phyloP scores from a whole-genome alignment of 2,888 invertebrate genomes.

The Deilephila porcellus region DNA sequence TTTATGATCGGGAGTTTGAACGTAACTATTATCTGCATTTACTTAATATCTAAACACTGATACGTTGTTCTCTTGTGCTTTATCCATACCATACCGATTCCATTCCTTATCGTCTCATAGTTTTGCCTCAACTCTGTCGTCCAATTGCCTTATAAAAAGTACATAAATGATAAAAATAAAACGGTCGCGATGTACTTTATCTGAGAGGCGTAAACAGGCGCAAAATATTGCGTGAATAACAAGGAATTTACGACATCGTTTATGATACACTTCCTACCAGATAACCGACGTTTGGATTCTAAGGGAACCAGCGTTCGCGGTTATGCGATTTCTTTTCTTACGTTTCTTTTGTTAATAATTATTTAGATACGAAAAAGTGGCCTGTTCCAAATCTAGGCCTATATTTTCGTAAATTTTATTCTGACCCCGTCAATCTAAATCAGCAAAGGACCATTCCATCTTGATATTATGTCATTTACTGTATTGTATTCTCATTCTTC shows the following conservation, averaged over 20 bases:
- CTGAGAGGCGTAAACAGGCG: constrained; percentile 29
- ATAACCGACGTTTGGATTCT: constrained; percentile 77
- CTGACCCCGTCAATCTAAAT: too few relatives aligned
- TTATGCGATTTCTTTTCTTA: constrained; percentile 36
- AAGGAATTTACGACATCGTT: constrained; percentile 75
- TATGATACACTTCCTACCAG: constrained; percentile 67
- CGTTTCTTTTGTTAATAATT: too few relatives aligned
- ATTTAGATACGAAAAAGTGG: too few relatives aligned
- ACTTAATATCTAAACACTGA: too few relatives aligned
- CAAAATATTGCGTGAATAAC: constrained; percentile 68
- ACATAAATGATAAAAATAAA: constrained; percentile 49
- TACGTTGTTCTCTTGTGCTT: too few relatives aligned
- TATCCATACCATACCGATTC: neutral
- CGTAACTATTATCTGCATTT: too few relatives aligned
- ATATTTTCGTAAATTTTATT: too few relatives aligned
- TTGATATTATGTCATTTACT: too few relatives aligned
- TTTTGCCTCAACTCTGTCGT: neutral
- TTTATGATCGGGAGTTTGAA: too few relatives aligned
- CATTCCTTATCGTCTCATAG: neutral
- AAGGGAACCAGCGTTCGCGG: constrained; percentile 41
- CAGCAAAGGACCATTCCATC: too few relatives aligned
- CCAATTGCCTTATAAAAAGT: constrained; percentile 33
- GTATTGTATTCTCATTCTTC: too few relatives aligned
- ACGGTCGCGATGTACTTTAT: constrained; percentile 35
- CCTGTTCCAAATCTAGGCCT: too few relatives aligned